A percentile compares a stretch with the other conserved stretches of the same genome.
These are phyloP conservation scores for Sebastes vulpes DNA, from an alignment of 2,797 vertebrate species.

Conservation along the genomic window DNA sequence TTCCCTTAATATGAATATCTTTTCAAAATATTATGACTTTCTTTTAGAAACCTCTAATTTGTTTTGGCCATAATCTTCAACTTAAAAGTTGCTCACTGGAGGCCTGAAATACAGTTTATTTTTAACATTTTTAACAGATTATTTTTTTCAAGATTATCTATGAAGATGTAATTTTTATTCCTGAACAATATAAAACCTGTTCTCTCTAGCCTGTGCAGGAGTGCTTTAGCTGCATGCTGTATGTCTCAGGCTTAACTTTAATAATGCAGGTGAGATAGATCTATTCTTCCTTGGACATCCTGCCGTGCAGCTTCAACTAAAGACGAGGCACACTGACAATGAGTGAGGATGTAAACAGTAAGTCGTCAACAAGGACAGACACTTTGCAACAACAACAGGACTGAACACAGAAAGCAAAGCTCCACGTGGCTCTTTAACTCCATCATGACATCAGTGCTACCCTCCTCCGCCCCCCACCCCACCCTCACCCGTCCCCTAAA, in stretches of 20 bases:
- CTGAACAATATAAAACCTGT: not conserved
- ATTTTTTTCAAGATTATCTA: not conserved
- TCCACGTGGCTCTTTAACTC: slow-evolving; percentile 38
- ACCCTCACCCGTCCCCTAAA: slow-evolving; percentile 12
- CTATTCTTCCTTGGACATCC: not conserved
- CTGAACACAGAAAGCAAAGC: not conserved
- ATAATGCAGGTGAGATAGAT: not conserved
- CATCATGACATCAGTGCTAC: slow-evolving; percentile 37
- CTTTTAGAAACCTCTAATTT: not conserved
- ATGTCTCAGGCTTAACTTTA: not conserved
- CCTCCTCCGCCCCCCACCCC: not conserved
- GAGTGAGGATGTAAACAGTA: not conserved
- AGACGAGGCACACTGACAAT: not conserved
- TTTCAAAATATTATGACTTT: not conserved
- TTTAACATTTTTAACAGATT: not conserved
- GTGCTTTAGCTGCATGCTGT: not conserved
- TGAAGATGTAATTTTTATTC: not conserved
- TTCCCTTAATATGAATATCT: not conserved
- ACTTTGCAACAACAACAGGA: not conserved
- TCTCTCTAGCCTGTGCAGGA: not conserved
- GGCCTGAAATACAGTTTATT: not conserved
- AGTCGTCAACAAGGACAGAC: not conserved
- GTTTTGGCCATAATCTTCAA: not conserved
- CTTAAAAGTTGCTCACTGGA: not conserved
- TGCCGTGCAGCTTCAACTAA: not conserved